These are phyloP conservation scores for Tolmerus cingulatus DNA, from an alignment of 2,888 invertebrate genomes.

Conservation along the genomic window DNA sequence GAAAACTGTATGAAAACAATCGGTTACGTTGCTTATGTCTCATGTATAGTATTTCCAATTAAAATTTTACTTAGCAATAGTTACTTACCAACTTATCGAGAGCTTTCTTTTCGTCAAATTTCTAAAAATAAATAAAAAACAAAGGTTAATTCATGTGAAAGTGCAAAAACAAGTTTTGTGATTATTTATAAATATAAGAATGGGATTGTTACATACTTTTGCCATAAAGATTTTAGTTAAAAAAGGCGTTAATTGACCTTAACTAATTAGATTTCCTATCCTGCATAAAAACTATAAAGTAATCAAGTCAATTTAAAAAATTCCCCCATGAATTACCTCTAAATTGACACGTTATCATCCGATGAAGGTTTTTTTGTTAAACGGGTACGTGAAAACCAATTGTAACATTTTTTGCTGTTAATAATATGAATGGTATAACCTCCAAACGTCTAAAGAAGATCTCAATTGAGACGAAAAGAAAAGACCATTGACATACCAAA, in stretches of 20 bases:
- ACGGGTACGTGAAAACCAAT: background rate
- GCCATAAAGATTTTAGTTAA: background rate
- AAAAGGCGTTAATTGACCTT: background rate
- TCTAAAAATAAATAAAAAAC: background rate
- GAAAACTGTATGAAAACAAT: too few species aligned
- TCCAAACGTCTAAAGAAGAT: background rate
- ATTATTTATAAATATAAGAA: background rate
- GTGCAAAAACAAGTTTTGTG: too few species aligned
- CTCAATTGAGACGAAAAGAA: background rate
- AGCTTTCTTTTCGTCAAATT: background rate
- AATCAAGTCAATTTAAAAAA: background rate
- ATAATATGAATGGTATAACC: background rate
- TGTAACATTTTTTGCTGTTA: background rate
- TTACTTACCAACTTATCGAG: background rate
- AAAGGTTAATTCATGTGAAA: background rate
- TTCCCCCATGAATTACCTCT: background rate
- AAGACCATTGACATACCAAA: constrained; percentile 14
- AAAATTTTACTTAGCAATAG: background rate
- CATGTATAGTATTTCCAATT: too few species aligned
- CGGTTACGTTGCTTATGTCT: too few species aligned
- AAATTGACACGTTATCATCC: background rate
- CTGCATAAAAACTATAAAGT: background rate
- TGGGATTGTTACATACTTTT: background rate
- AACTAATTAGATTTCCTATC: background rate
- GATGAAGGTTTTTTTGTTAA: background rate